Conservation (phyloP, 2,113 vertebrate species). For the Semicossyphus pulcher region DNA sequence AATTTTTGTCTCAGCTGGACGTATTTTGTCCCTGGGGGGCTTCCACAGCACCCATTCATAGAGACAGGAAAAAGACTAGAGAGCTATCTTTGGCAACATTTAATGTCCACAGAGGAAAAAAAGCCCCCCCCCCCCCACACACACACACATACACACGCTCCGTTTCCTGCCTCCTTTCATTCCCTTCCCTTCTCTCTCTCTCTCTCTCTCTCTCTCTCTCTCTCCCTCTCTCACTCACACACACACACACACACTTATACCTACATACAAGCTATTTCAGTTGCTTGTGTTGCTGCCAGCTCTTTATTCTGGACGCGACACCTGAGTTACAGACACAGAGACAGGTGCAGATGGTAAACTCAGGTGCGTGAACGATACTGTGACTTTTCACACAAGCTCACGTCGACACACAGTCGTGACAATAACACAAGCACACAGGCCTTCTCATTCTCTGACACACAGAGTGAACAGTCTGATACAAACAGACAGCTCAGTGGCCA, state of each 20-base stretch:
- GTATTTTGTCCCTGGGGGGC: slow-evolving; percentile 18
- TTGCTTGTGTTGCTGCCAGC: slow-evolving; percentile 15
- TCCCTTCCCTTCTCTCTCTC: not conserved
- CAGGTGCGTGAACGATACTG: slow-evolving; percentile 7
- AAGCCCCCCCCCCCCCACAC: no score
- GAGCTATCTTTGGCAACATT: not conserved
- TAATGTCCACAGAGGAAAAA: not conserved
- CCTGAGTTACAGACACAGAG: not conserved
- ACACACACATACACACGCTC: not conserved
- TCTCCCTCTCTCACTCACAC: not conserved
- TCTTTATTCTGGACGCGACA: slow-evolving; percentile 11
- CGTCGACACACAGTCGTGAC: not conserved
- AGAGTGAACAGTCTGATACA: slow-evolving; percentile 16
- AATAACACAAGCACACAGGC: slow-evolving; percentile 3
- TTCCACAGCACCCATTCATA: not conserved
- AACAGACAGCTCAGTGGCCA: slow-evolving; percentile 54
- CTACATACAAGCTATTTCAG: not conserved
- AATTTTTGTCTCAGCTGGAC: slow-evolving; percentile 41
- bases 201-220: not conserved
- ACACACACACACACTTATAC: not conserved
- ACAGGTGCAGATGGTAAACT: not conserved
- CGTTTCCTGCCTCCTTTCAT: no score
- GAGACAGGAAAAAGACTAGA: not conserved
- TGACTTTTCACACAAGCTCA: slow-evolving; percentile 26
- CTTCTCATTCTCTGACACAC: not conserved